Evolutionary conservation across 2,888 invertebrate species (phyloP).

Genomic region (Melanotus villosus): DNA sequence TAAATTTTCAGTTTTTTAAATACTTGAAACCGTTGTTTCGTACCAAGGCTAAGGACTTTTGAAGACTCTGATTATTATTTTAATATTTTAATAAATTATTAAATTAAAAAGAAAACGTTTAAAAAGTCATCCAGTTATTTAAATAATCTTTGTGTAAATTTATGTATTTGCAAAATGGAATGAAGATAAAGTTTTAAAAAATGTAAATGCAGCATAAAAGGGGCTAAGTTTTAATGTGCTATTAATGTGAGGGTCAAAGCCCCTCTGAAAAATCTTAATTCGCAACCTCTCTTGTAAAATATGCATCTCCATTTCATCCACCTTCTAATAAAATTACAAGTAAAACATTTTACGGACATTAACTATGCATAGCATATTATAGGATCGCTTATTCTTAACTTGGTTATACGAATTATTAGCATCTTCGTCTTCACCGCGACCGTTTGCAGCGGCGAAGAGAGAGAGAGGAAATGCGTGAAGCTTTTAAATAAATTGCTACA

Average conservation of each 20-base stretch:
- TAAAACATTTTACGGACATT: constrained; percentile 64
- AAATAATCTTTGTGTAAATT: too few species aligned
- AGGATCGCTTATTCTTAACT: constrained; percentile 55
- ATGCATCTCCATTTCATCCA: constrained; percentile 40
- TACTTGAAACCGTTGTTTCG: too few species aligned
- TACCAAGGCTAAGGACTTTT: too few species aligned
- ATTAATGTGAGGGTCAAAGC: not conserved
- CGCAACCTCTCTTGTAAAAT: constrained; percentile 34
- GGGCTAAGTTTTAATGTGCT: too few species aligned
- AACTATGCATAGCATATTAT: constrained; percentile 64
- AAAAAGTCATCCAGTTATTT: too few species aligned
- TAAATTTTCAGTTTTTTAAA: too few species aligned
- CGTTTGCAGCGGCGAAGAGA: constrained; percentile 30
- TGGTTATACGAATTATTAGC: constrained; percentile 44
- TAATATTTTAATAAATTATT: too few species aligned
- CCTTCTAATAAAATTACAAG: constrained; percentile 61
- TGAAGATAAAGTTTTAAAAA: too few species aligned
- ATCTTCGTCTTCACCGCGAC: constrained; percentile 27
- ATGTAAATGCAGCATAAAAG: too few species aligned
- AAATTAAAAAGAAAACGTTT: too few species aligned
- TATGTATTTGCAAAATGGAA: too few species aligned
- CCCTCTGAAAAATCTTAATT: constrained; percentile 25
- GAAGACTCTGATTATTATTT: too few species aligned
- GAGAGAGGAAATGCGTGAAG: constrained; percentile 42
- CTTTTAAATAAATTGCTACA: constrained; percentile 56